Evolutionary conservation across 2,797 vertebrate genomes (phyloP).

Genomic region (Macroramphosus scolopax): DNA sequence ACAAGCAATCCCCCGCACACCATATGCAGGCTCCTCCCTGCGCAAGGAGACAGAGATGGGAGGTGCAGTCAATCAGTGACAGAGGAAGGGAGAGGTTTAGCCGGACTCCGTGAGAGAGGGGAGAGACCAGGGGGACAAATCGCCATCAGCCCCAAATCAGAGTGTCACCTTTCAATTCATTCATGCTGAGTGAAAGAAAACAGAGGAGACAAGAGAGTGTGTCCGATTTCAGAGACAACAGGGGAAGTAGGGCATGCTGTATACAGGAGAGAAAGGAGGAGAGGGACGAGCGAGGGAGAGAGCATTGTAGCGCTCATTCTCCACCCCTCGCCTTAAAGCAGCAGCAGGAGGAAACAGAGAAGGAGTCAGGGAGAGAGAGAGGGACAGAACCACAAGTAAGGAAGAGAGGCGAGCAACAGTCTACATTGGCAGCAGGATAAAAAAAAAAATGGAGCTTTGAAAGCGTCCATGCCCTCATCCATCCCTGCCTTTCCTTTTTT

Average conservation of each 20-base stretch:
- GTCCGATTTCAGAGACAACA: constrained; percentile 60
- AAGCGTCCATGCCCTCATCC: constrained; percentile 49
- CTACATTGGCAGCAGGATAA: constrained; percentile 38
- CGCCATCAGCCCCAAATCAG: constrained; percentile 33
- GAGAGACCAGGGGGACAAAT: constrained; percentile 20
- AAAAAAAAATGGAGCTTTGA: constrained; percentile 64
- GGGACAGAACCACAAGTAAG: constrained; percentile 45
- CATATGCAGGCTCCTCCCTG: constrained; percentile 66
- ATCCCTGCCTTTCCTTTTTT: constrained; percentile 37
- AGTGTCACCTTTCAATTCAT: constrained; percentile 37
- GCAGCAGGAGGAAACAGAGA: constrained; percentile 65
- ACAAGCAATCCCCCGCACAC: constrained; percentile 37
- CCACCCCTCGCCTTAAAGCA: constrained; percentile 74
- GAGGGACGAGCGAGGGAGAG: constrained; percentile 49
- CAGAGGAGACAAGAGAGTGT: constrained; percentile 29
- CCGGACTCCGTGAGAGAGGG: constrained; percentile 22
- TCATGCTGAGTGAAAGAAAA: constrained; percentile 32
- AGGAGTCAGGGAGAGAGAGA: constrained; percentile 51
- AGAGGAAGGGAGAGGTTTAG: constrained; percentile 34
- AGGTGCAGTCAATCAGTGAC: constrained; percentile 64
- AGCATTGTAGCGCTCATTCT: constrained; percentile 58
- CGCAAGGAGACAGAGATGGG: constrained; percentile 57
- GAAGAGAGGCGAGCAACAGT: constrained; percentile 46
- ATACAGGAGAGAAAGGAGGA: constrained; percentile 42
- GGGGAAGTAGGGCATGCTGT: constrained; percentile 72